Evolutionary conservation across 2,888 invertebrate genomes (phyloP), one percentile per base, ranked within the genome.

Genomic region (Drosophila lacicola): DNA sequence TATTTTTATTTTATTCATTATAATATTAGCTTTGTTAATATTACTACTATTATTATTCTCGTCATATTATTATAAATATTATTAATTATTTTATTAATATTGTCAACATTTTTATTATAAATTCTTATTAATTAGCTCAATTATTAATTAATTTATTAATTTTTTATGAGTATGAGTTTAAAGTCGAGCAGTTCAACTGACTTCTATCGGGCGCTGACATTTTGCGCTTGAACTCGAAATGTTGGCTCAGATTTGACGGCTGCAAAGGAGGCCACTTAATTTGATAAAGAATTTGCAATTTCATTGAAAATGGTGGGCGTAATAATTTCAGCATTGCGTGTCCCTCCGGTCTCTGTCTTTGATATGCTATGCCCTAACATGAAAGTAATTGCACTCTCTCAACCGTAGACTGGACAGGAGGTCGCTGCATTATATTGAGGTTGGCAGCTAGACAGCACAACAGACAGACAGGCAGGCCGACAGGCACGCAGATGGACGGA

Each of bases 351-450:
- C 42, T 63, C 57, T 44, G 54, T 45, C 60, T 50, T 54, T 44
- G 58, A 56, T 62, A 66, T 50, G 75, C 70, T 41, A 46, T 49
- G 62, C 49, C 49, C 47, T 49, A 62, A 46, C 56, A 64, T 56
- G 58, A 74, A 75, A 80, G 72, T 73, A 82, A 83, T 78, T 83
- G 70, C 65, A 75, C 51, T 71, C 46, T 44, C 67, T 56, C 44
- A 29, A n/a, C 56, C 54, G 74, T 63, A 60, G 61, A 41, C 14
- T 46, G 53, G 29, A 45, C 25, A 2, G 4, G 53, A 64, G 68
- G 57, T 56, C 45, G 63, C 53, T 71, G 71, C 64, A 75, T 61
- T 64, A 64, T 63, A 75, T 74, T 63, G 70, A 65, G 53, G 65
- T 55, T 78, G 80, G 56, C 78, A 75, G 69, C 44, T 41, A 51